Percentiles rank a stretch among this genome's conserved stretches.
Conservation (phyloP, 92 coral and sea anemone species). For the Bergia sp. region DNA sequence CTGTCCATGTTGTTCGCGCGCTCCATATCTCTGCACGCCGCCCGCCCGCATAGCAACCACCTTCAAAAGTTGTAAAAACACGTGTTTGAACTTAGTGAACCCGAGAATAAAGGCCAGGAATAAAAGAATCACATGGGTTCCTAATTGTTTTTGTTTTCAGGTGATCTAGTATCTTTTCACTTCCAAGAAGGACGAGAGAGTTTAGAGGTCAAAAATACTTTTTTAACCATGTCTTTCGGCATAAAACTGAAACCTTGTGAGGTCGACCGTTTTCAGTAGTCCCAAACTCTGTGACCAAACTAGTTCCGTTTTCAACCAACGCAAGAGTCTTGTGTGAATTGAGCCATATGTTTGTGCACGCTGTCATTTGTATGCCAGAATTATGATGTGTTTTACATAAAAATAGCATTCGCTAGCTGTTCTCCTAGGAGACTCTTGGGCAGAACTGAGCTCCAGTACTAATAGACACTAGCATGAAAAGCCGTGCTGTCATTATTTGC, state of each 20-base stretch:
- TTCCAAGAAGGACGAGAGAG: not conserved
- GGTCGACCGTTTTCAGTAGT: not conserved
- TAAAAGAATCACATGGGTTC: constrained; percentile 37
- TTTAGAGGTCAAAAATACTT: not conserved
- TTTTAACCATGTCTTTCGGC: not conserved
- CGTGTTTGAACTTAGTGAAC: constrained; percentile 41
- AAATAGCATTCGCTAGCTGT: constrained; percentile 17
- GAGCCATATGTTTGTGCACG: constrained; percentile 50
- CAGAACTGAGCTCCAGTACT: not conserved
- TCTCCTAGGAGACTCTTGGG: constrained; percentile 9
- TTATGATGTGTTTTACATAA: constrained; percentile 31
- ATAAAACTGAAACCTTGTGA: not conserved
- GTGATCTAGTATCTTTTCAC: not conserved
- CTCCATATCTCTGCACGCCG: not conserved
- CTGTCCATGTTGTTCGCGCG: not conserved
- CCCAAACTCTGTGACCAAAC: not conserved
- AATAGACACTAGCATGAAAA: constrained; percentile 22
- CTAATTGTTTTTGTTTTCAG: constrained; percentile 4
- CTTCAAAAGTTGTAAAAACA: constrained; percentile 7
- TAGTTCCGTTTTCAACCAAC: not conserved
- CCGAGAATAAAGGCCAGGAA: constrained; percentile 10
- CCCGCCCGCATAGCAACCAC: constrained; percentile 35
- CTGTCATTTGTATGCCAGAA: constrained; percentile 24
- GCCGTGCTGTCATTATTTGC: constrained; percentile 4
- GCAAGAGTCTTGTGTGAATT: not conserved